Conservation (phyloP, 1,140 invertebrate genomes). For the Theocolax elegans region DNA sequence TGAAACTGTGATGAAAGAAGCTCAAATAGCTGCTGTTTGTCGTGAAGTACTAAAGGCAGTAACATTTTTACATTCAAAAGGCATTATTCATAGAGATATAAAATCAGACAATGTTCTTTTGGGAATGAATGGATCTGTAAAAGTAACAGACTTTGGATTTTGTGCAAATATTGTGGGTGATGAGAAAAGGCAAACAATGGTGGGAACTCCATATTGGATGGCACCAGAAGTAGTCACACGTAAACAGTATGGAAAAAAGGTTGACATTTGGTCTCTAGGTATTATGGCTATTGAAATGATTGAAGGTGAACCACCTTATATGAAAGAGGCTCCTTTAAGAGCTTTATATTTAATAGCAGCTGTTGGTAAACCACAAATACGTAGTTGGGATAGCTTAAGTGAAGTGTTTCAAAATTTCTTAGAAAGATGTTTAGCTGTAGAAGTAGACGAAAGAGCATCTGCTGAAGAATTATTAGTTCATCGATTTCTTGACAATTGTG, state of each 20-base stretch:
- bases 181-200: slow-evolving; percentile 96
- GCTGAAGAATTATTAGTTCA: slow-evolving; percentile 88
- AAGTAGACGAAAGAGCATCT: slow-evolving; percentile 87
- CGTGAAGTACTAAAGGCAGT: slow-evolving; percentile 93
- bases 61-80: slow-evolving; percentile 89
- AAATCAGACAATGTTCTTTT: slow-evolving; percentile 97
- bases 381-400: slow-evolving; percentile 84
- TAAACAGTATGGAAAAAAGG: slow-evolving; percentile 88
- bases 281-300: slow-evolving; percentile 99
- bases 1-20: slow-evolving; percentile 97
- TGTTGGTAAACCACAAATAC: slow-evolving; percentile 92
- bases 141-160: slow-evolving; percentile 98
- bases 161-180: slow-evolving; percentile 91
- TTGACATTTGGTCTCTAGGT: slow-evolving; percentile 95
- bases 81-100: slow-evolving; percentile 93
- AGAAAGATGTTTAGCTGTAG: slow-evolving; percentile 91
- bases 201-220: slow-evolving; percentile 87
- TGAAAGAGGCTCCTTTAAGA: slow-evolving; percentile 86
- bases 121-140: slow-evolving; percentile 95
- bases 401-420: slow-evolving; percentile 84
- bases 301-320: slow-evolving; percentile 86
- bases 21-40: slow-evolving; percentile 95
- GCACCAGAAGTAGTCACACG: slow-evolving; percentile 90
- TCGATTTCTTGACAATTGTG: slow-evolving; percentile 88
- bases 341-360: slow-evolving; percentile 96